Base-by-base conservation (phyloP, 2,113 vertebrate genomes). In the Sinocyclocheilus anshuiensis region DNA sequence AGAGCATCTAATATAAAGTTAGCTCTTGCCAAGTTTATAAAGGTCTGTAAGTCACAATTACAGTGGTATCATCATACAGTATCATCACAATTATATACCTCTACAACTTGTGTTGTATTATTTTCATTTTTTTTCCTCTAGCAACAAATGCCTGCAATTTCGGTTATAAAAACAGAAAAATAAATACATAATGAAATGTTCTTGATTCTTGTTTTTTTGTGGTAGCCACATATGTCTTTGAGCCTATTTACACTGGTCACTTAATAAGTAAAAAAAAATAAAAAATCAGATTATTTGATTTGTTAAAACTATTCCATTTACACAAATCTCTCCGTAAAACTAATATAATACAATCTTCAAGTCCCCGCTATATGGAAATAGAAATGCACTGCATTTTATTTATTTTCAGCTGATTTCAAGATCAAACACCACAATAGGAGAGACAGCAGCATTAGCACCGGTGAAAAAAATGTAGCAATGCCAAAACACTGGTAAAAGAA, bases 1-100 rank as follows among this genome's bases (percentile, higher is more conserved):
- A 71, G 81, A 71, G 81, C 16, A 22, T 48, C 15, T 67, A 4
- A 82, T 82, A 50, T 29, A 57, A 57, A 78, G 50, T 78, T 83
- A 33, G 26, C 26, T 71, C 65, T 71, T 2, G 2, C 24, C 55
- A 71, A 71, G 63, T 83, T 83, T 83, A 71, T 22, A 29, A 71
- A 83, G 65, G 45, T 83, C 42, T 83, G 20, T 13, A 81, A 83
- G 45, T 53, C 24, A 71, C 63, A 69, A 36, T 53, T 16, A 18
- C 6, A 78, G 26, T 1, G 2, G 4, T 50, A 50, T 26, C 29
- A 59, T 59, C 18, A 61, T 22, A 11, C 13, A 65, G 24, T 13
- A 15, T 45, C 10, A 65, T 80, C 20, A 24, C 12, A 81, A 24
- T 55, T 18, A 55, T 10, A 45, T 11, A 65, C 63, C n/a, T 65